Evolutionary conservation across 2,797 vertebrate species (phyloP), one percentile per base, ranked within the genome.

Genomic region (Platalea minor): DNA sequence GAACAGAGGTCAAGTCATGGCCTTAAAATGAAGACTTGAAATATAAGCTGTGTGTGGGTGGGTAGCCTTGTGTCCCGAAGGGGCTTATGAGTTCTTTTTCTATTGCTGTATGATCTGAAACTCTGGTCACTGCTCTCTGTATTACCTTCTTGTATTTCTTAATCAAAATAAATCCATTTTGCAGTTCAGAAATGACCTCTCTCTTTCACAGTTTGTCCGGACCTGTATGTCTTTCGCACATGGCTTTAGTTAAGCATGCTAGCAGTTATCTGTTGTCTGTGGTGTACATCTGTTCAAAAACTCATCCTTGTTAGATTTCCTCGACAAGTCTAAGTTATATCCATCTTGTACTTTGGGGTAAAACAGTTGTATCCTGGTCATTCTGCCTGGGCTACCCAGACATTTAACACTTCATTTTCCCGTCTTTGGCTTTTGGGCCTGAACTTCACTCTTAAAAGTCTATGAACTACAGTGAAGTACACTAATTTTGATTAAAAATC

Each of bases 11-110:
- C 96, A 96, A 95, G 96, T 94, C 94, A 76, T 96, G 95, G 96
- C 95, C 95, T 97, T 96, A 97, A 97, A 97, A 95, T 4, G 95
- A 93, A 91, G 93, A 92, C 93, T 94, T 97, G 97, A 97, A 97
- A 97, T 96, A 92, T 48, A 96, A 97, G 95, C 95, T 95, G 69
- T 94, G 93, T 70, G 96, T 95, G 92, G 91, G 95, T 95, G 95
- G 94, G 96, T 96, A 97, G 96, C 82, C 91, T 95, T 73, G 28
- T 96, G 94, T 96, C 96, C 96, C 96, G 50, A 77, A 80, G 95
- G 95, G 88, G 76, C 86, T 96, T 96, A 80, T 88, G 94, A 96
- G 96, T 96, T 96, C 92, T 92, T 96, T 96, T 91, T 88, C 96
- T 96, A 14, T 88, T 92, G 86, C 96, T 94, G 68, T 89, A 94